These are phyloP conservation scores for Oryctes rhinoceros DNA, from an alignment of 1,140 invertebrate genomes.

Conservation along the genomic window DNA sequence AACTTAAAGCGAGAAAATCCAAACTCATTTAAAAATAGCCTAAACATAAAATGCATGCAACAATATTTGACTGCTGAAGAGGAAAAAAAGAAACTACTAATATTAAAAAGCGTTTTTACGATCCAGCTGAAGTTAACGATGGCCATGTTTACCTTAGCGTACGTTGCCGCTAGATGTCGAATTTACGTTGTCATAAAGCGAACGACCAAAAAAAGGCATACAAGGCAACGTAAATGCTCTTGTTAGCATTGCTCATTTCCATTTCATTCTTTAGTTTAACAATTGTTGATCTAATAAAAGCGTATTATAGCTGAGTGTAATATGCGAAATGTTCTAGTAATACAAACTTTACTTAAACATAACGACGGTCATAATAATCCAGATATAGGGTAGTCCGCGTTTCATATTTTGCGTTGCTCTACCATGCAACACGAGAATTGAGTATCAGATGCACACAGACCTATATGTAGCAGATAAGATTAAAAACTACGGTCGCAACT, in stretches of 20 bases:
- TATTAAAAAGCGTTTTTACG: slow-evolving; percentile 29
- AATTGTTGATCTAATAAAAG: slow-evolving; percentile 35
- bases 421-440: background rate
- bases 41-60: no score
- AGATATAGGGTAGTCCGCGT: background rate
- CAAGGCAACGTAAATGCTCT: slow-evolving; percentile 16
- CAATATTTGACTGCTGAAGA: background rate
- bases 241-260: slow-evolving; percentile 11
- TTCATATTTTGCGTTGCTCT: background rate
- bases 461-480: no score
- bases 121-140: slow-evolving; percentile 23
- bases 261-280: background rate
- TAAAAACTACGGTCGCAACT: no score
- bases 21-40: no score
- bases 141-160: slow-evolving; percentile 9
- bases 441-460: background rate
- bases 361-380: background rate
- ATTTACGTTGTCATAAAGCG: slow-evolving; percentile 14
- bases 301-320: background rate
- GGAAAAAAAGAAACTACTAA: slow-evolving; percentile 6
- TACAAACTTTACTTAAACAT: slow-evolving; percentile 11
- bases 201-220: slow-evolving; percentile 3
- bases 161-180: background rate
- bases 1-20: no score
- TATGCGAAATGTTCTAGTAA: slow-evolving; percentile 15